Evolutionary conservation across 2,888 invertebrate genomes (phyloP).

Genomic region (Cylloceria caligata): DNA sequence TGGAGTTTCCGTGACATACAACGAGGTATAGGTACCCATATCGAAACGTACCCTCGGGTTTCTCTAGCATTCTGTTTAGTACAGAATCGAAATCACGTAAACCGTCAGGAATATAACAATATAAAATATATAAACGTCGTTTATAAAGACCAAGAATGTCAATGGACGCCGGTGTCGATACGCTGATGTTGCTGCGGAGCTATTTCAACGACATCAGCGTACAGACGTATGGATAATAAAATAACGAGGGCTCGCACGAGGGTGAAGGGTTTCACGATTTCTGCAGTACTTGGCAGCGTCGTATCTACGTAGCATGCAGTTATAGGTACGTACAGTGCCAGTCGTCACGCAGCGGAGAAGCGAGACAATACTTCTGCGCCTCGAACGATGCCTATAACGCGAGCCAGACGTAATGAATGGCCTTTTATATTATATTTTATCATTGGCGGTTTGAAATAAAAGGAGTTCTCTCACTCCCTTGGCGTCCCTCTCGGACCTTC

Average conservation of each 20-base stretch:
- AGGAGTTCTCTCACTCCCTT: conserved; percentile 57
- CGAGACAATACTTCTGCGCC: conserved; percentile 53
- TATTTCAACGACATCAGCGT: neutral
- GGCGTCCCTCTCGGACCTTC: conserved; percentile 13
- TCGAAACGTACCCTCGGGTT: conserved; percentile 5
- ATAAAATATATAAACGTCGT: conserved; percentile 46
- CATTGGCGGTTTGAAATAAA: conserved; percentile 72
- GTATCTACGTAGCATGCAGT: conserved; percentile 11
- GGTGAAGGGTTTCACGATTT: conserved; percentile 63
- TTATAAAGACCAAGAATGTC: conserved; percentile 28
- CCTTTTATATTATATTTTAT: conserved; percentile 77
- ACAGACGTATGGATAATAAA: conserved; percentile 60
- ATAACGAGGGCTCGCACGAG: conserved; percentile 57
- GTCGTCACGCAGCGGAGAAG: conserved; percentile 59
- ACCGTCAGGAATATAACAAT: conserved; percentile 39
- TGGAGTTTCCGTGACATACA: conserved; percentile 1
- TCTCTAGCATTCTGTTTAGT: neutral
- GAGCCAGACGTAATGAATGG: conserved; percentile 74
- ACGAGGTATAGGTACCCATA: neutral
- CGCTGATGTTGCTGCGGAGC: conserved; percentile 2
- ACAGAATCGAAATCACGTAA: conserved; percentile 16
- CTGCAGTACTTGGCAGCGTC: conserved; percentile 23
- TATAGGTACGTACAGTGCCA: conserved; percentile 15
- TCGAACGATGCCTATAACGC: conserved; percentile 43
- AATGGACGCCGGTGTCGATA: conserved; percentile 58